phyloP scores from a whole-genome alignment of 30 jellyfish, hydroid and myxozoan species.

The Calvadosia cruxmelitensis region DNA sequence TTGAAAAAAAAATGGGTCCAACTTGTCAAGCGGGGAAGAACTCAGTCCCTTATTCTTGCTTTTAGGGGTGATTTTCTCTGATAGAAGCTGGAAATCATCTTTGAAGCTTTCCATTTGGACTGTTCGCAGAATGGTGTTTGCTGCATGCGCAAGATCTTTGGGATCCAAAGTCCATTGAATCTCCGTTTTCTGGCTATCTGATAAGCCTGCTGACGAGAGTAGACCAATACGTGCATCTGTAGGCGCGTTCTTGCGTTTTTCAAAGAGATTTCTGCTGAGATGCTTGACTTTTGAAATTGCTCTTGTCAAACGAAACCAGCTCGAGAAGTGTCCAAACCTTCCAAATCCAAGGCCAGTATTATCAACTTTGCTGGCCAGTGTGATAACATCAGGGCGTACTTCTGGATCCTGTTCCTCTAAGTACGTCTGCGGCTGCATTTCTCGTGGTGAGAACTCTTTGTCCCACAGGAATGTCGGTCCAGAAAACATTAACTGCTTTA shows the following conservation, averaged over 20 bases:
- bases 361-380: background rate
- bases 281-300: no score
- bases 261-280: no score
- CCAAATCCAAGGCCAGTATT: background rate
- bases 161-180: background rate
- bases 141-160: background rate
- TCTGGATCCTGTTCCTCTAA: background rate
- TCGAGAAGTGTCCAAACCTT: background rate
- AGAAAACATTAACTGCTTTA: background rate
- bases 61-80: no score
- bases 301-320: background rate
- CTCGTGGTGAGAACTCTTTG: background rate
- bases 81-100: no score
- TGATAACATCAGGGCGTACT: background rate
- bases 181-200: background rate
- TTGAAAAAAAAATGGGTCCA: conserved; percentile 11
- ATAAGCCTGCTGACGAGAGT: no score
- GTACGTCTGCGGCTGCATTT: no score
- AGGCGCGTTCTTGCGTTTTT: no score
- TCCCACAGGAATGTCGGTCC: background rate
- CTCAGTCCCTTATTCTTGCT: background rate
- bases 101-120: background rate
- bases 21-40: background rate
- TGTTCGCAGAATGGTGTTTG: no score
- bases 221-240: no score